Percentiles rank a stretch among this genome's conserved stretches.
Conservation (phyloP, 2,797 vertebrate genomes). For the Hipposideros larvatus region DNA sequence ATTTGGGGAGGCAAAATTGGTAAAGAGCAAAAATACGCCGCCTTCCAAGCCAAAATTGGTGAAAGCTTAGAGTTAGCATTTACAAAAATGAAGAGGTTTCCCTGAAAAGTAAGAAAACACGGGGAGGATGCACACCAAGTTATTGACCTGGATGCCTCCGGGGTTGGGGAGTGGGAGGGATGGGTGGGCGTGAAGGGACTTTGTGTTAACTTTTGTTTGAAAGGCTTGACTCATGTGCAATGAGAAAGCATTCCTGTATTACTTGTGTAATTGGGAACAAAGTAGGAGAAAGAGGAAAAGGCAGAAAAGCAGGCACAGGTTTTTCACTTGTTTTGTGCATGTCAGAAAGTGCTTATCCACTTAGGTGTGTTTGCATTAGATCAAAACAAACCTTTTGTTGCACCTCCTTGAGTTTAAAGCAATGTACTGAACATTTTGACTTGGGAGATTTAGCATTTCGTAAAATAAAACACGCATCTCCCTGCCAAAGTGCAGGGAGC, state of each 20-base stretch:
- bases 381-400: neutral
- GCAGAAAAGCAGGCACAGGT: rapidly evolving
- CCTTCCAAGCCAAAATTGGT: neutral
- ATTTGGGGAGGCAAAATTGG: neutral
- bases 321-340: neutral
- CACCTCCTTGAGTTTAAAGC: neutral
- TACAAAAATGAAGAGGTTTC: neutral
- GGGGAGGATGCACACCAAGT: rapidly evolving
- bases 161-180: rapidly evolving
- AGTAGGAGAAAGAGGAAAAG: neutral
- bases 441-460: neutral
- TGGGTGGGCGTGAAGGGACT: neutral
- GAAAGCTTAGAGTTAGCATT: neutral
- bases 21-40: neutral
- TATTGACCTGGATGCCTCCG: rapidly evolving
- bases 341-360: neutral
- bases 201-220: neutral
- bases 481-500: rapidly evolving
- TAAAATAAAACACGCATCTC: neutral
- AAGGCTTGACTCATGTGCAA: neutral
- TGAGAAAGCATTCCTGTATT: rapidly evolving
- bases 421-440: neutral
- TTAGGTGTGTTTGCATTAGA: neutral
- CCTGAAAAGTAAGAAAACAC: neutral
- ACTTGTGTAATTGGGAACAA: neutral